Percentiles rank a stretch among this genome's conserved stretches.
phyloP scores from a whole-genome alignment of 2,797 vertebrate species.

The Rousettus madagascariensis region DNA sequence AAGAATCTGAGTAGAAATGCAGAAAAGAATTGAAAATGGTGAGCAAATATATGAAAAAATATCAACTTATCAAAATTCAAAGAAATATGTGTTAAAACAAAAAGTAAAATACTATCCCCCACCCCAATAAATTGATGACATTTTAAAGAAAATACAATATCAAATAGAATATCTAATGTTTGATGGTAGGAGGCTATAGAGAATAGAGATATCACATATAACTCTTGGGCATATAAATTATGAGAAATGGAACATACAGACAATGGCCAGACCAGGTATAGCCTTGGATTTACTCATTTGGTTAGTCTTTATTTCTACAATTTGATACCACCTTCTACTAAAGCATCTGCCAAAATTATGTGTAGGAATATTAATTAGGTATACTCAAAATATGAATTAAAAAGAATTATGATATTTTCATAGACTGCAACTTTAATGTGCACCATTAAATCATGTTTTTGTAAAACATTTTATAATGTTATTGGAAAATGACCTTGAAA shows the following conservation, averaged over 20 bases:
- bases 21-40: not conserved
- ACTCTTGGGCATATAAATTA: not conserved
- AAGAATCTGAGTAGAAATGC: not conserved
- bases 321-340: not conserved
- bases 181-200: not conserved
- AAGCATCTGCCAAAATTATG: not conserved
- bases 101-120: not conserved
- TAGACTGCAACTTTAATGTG: not conserved
- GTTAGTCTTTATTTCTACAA: not conserved
- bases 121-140: not conserved
- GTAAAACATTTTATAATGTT: not conserved
- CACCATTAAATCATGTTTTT: not conserved
- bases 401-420: constrained; percentile 12
- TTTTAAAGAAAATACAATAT: not conserved
- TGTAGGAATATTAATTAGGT: not conserved
- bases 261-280: not conserved
- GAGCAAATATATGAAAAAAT: not conserved
- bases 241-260: not conserved
- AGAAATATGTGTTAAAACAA: not conserved
- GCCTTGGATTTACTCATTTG: not conserved
- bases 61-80: not conserved
- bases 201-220: not conserved
- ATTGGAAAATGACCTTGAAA: not conserved
- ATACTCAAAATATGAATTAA: not conserved
- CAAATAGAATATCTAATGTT: not conserved